Percentiles rank a stretch among this genome's conserved stretches.
Evolutionary conservation across 2,797 vertebrate genomes (phyloP).

Genomic region (Echeneis naucrates): DNA sequence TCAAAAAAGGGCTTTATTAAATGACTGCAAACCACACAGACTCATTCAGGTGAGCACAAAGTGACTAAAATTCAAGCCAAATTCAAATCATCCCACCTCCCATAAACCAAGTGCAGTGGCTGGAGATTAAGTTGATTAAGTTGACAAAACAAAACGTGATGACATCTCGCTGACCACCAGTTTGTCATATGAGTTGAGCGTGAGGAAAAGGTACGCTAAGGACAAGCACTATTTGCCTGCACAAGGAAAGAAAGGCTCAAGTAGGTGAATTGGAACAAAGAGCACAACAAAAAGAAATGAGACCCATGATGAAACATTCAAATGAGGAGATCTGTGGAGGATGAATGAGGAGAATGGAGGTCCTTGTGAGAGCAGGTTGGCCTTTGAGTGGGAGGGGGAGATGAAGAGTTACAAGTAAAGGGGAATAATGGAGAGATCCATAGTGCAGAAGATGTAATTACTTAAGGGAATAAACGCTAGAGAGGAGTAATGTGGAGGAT

Average conservation of each 20-base stretch:
- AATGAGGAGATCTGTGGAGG: conserved; percentile 8
- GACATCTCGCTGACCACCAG: conserved; percentile 3
- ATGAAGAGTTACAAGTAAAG: conserved; percentile 55
- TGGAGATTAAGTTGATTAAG: conserved; percentile 8
- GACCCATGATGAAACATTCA: conserved; percentile 12
- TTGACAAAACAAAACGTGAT: conserved; percentile 34
- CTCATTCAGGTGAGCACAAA: conserved; percentile 49
- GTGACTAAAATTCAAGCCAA: conserved; percentile 46
- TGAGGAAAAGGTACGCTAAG: conserved; percentile 9
- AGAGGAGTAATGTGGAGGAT: conserved; percentile 56
- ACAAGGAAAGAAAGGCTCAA: conserved; percentile 7
- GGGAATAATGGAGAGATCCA: conserved; percentile 59
- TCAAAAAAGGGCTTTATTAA: conserved; percentile 63
- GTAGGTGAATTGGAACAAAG: not conserved
- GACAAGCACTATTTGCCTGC: not conserved
- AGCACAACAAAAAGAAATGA: not conserved
- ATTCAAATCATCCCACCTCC: conserved; percentile 35
- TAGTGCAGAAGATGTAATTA: conserved; percentile 65
- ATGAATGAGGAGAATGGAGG: conserved; percentile 30
- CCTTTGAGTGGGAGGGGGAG: conserved; percentile 50
- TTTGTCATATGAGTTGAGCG: conserved; percentile 20
- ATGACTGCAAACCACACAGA: conserved; percentile 46
- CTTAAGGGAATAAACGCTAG: conserved; percentile 53
- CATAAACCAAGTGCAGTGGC: conserved; percentile 17
- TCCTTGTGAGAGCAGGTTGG: conserved; percentile 25